phyloP scores from a whole-genome alignment of 2,888 invertebrate genomes.

The Meloe dianella region DNA sequence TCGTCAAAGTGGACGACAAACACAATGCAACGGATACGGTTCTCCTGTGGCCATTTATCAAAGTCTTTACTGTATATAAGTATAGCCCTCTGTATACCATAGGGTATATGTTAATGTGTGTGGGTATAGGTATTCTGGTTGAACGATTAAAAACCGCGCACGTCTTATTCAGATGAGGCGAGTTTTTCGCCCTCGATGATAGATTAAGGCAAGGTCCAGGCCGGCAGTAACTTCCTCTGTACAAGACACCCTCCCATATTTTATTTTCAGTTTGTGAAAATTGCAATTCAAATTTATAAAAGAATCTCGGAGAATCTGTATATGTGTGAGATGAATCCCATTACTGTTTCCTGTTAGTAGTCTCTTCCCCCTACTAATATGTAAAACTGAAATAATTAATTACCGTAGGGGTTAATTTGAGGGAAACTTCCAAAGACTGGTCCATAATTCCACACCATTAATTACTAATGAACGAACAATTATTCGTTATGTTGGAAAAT shows the following conservation, averaged over 20 bases:
- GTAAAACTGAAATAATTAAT: conserved; percentile 9
- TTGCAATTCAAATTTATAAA: conserved; percentile 9
- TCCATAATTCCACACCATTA: conserved; percentile 12
- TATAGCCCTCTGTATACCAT: neutral
- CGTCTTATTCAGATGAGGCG: conserved; percentile 48
- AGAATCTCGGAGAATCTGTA: neutral
- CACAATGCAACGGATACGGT: conserved; percentile 47
- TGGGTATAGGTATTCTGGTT: conserved; percentile 28
- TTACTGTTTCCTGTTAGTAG: neutral
- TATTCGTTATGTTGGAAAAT: conserved; percentile 9
- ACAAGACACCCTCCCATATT: conserved; percentile 35
- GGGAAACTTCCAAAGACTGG: conserved; percentile 6
- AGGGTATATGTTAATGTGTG: neutral
- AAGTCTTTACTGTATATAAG: conserved; percentile 18
- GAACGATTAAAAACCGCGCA: conserved; percentile 48
- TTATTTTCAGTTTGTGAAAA: conserved; percentile 13
- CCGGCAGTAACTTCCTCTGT: conserved; percentile 46
- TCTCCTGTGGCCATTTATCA: conserved; percentile 30
- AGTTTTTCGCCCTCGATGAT: conserved; percentile 45
- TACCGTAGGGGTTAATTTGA: conserved; percentile 2
- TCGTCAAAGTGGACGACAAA: conserved; percentile 53
- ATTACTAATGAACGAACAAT: conserved; percentile 10
- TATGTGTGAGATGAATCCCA: neutral
- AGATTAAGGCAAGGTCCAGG: conserved; percentile 50
- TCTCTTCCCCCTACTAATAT: neutral